A percentile compares a stretch with the other conserved stretches of the same genome.
Evolutionary conservation across 2,888 invertebrate genomes (phyloP).

Genomic region (Artemia sinica): DNA sequence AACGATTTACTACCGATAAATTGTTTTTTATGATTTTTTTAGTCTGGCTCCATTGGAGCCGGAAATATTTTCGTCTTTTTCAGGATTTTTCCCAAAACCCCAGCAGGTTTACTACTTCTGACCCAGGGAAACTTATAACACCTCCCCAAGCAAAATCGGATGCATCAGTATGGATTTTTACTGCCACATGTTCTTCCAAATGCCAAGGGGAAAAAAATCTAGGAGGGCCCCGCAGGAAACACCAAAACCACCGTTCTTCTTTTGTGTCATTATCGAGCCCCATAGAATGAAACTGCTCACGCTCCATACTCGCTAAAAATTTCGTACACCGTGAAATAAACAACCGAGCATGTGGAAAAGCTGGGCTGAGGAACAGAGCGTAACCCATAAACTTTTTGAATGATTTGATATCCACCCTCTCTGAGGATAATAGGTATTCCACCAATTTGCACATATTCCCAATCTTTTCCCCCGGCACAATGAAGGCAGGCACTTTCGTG

Average conservation of each 20-base stretch:
- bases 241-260: neutral
- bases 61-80: neutral
- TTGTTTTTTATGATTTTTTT: neutral
- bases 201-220: neutral
- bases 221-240: neutral
- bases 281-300: neutral
- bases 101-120: neutral
- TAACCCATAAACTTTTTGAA: neutral
- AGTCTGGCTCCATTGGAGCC: neutral
- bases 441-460: neutral
- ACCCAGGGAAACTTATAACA: neutral
- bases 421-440: neutral
- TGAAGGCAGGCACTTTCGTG: constrained; percentile 4
- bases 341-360: constrained; percentile 4
- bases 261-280: neutral
- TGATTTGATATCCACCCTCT: neutral
- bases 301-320: neutral
- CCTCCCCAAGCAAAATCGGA: neutral
- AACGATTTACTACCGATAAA: neutral
- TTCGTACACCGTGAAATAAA: neutral
- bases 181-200: neutral
- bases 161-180: neutral
- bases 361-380: neutral
- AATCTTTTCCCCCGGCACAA: neutral
- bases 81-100: neutral